Evolutionary conservation across 2,888 invertebrate genomes (phyloP), one percentile per base, ranked within the genome.

Genomic region (Petrolisthes cinctipes): DNA sequence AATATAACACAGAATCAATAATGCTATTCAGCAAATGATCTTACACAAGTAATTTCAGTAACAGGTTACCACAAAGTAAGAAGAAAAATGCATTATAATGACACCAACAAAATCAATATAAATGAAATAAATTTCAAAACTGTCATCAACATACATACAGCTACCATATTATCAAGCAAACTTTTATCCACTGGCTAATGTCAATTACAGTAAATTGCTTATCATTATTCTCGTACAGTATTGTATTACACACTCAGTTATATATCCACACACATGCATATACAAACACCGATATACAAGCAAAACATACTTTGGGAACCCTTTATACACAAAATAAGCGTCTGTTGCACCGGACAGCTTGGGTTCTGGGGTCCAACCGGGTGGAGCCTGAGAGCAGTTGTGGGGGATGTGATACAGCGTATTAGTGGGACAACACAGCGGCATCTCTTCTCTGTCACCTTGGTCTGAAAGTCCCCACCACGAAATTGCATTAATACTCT

Each of bases 291-390:
- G 23, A 76, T 37, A 76, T 37, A 79, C 54, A 79, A 6, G 68
- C 14, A 53, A 23, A 76, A 20, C 90, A 68, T 75, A 90, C 90
- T 86, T 86, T 6, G 90, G 90, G 56, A 90, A 89, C 14, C 90
- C 90, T 3, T 51, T 85, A 87, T 85, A 89, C 23, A n/a, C 20
- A 53, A 89, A 86, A 20, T 53, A 66, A 11, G 89, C 90, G 11
- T 56, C 37, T 80, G 84, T 82, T 23, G 81, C 86, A 20, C 89
- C 89, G 14, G 83, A 78, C 0, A 90, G 82, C 11, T 37, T 17
- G 0, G 90, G 90, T 14, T 56, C 37, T 82, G 86, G 83, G 51
- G 68, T 14, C 82, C 75, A 85, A n/a, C 56, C 57, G 6, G 17
- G n/a, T 3, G 85, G 86, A 20, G 86, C 61, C n/a, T n/a, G 14